Percentiles rank a stretch among this genome's conserved stretches.
These are phyloP conservation scores for Sclerurus mexicanus DNA, from an alignment of 2,113 vertebrate genomes.

Conservation along the genomic window DNA sequence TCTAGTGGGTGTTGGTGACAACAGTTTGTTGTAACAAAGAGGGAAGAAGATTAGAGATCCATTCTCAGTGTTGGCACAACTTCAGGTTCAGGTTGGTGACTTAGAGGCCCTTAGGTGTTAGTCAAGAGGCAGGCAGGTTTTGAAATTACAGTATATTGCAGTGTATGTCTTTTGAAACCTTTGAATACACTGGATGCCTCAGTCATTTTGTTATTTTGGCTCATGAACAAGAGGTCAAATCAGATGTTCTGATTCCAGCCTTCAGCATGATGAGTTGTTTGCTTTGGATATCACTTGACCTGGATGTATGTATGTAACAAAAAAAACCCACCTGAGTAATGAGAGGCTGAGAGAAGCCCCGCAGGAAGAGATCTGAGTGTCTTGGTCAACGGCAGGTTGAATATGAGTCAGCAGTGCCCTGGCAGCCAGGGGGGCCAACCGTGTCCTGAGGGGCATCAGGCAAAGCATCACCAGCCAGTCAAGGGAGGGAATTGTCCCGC, in stretches of 20 bases:
- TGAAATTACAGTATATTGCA: neutral
- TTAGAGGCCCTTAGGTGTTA: neutral
- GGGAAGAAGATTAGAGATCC: neutral
- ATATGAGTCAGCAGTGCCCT: neutral
- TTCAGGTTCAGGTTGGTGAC: neutral
- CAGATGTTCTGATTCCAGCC: neutral
- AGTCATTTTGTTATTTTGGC: neutral
- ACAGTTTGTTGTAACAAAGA: neutral
- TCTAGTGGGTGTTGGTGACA: neutral
- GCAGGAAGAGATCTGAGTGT: neutral
- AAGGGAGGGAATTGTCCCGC: neutral
- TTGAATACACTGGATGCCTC: neutral
- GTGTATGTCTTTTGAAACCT: neutral
- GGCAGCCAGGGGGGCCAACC: neutral
- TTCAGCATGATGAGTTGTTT: constrained; percentile 9
- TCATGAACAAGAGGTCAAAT: neutral
- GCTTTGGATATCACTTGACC: neutral
- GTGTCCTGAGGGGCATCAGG: neutral
- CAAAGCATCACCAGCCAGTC: accelerated
- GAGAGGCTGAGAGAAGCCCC: neutral
- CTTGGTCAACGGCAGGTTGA: neutral
- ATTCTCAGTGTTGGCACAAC: neutral
- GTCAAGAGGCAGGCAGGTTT: neutral
- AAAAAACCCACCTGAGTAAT: neutral
- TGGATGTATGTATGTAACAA: neutral